Conservation (phyloP, 2,113 vertebrate species). For the Ornithorhynchus anatinus region DNA sequence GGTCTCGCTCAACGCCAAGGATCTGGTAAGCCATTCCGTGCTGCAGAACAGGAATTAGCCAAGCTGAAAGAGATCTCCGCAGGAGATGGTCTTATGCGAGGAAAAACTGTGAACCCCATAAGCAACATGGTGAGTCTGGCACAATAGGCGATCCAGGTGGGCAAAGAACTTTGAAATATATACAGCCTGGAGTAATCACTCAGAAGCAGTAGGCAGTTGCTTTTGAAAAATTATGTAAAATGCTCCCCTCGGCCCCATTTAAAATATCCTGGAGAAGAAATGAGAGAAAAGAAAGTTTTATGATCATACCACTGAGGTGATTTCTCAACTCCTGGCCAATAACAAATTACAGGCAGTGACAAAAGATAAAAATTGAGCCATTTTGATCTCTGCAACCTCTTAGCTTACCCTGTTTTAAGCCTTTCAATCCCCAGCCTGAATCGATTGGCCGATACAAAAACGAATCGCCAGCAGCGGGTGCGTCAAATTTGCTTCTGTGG, state of each 20-base stretch:
- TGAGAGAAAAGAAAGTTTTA: too few species aligned
- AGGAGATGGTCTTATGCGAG: background rate
- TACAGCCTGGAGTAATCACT: background rate
- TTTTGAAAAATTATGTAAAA: background rate
- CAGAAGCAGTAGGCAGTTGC: background rate
- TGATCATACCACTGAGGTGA: background rate
- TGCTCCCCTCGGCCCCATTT: rapidly evolving
- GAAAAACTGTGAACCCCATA: background rate
- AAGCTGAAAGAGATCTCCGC: background rate
- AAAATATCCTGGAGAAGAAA: background rate
- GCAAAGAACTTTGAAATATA: background rate
- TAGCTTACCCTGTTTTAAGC: too few species aligned
- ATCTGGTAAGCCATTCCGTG: slow-evolving; percentile 67
- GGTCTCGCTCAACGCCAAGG: slow-evolving; percentile 82
- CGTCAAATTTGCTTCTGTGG: too few species aligned
- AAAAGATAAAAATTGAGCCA: too few species aligned
- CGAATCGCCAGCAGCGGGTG: too few species aligned
- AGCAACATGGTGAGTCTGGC: background rate
- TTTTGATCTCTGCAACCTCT: too few species aligned
- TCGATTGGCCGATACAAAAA: too few species aligned
- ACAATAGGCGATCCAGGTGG: rapidly evolving
- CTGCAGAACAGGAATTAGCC: too few species aligned
- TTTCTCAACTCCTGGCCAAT: too few species aligned
- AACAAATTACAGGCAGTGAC: too few species aligned
- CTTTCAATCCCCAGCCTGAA: too few species aligned